Evolutionary conservation across 1,140 invertebrate genomes (phyloP), one percentile per base, ranked within the genome.

Genomic region (Rhynchophorus ferrugineus): DNA sequence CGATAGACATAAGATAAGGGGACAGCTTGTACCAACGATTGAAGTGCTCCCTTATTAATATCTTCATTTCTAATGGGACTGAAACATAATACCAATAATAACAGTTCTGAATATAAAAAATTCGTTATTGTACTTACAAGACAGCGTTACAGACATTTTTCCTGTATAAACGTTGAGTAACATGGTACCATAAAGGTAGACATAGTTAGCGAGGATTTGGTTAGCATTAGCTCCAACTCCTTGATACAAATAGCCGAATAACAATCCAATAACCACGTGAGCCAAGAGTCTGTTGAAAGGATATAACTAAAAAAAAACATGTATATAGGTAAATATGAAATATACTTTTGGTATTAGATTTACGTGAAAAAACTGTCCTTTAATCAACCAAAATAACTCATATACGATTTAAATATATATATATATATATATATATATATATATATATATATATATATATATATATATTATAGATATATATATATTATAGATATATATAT

Each of bases 131-230:
- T 58, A 85, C 88, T 91, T 78, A 94, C 91, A 95, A 46, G 89
- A 89, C 54, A 95, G 73, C 36, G 91, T 89, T n/a, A 94, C 93
- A 2, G 91, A 89, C 91, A 95, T 95, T 72, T 95, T 88, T 42
- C 91, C 90, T 7, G 91, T 93, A 64, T 95, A 95, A 54, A 95
- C 89, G 13, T 95, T 77, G 47, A 96, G 83, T 37, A 96, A 71
- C 62, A 93, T 81, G 11, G 87, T 85, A 56, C 94, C 93, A 68
- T 95, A 97, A 1, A 96, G 70, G 61, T 91, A 95, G 2, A 91
- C 88, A 59, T 91, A 89, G 72, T 96, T 97, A 48, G 88, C 91
- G 38, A 92, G 78, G 14, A 91, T 84, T 38, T 84, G 85, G 58
- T 82, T 83, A 0, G 90, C 91, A 62, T 88, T 83, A 56, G 84